phyloP scores from a whole-genome alignment of 2,113 vertebrate genomes.

The Melanerpes aurifrons region DNA sequence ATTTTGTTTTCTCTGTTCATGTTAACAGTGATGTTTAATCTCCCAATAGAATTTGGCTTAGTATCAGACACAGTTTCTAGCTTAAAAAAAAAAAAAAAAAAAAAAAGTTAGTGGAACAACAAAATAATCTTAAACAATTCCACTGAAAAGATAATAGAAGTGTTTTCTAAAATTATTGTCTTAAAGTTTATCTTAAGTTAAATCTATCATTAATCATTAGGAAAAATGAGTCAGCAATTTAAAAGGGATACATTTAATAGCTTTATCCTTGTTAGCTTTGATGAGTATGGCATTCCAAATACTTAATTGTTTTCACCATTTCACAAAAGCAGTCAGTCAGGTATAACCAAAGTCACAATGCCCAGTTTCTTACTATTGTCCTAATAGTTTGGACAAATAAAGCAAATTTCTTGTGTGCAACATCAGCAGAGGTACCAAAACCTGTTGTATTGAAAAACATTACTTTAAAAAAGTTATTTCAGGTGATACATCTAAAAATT shows the following conservation, averaged over 20 bases:
- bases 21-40: not conserved
- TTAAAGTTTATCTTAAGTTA: conserved; percentile 31
- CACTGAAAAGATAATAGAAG: not conserved
- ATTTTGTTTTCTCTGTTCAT: not conserved
- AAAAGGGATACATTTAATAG: not conserved
- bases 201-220: not conserved
- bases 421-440: not conserved
- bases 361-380: not conserved
- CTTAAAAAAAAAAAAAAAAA: not conserved
- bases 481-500: not conserved
- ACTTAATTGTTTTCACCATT: not conserved
- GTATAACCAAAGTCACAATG: not conserved
- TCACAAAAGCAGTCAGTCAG: not conserved
- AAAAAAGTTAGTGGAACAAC: not conserved
- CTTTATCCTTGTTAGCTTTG: not conserved
- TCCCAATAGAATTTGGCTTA: not conserved
- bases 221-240: not conserved
- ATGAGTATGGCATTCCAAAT: not conserved
- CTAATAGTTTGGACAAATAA: not conserved
- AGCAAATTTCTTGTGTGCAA: not conserved
- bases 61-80: not conserved
- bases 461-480: not conserved
- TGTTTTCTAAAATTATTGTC: not conserved
- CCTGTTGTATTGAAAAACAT: not conserved
- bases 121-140: not conserved